phyloP scores from a whole-genome alignment of 2,888 invertebrate species.

The Drosophila nigricruria region DNA sequence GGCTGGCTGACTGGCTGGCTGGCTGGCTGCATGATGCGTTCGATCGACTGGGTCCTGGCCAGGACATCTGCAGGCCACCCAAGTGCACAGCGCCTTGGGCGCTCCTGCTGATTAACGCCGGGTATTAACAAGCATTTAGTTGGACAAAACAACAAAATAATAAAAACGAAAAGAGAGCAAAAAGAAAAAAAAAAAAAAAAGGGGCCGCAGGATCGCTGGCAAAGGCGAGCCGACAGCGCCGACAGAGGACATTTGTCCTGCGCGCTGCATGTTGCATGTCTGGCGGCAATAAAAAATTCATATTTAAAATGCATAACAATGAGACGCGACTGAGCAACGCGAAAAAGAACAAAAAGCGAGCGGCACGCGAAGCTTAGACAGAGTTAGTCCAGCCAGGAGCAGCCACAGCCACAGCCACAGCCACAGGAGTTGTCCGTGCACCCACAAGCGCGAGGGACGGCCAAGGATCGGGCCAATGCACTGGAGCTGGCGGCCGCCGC shows the following conservation, averaged over 20 bases:
- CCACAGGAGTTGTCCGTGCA: constrained; percentile 6
- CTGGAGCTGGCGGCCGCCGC: too few species aligned
- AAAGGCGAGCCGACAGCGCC: constrained; percentile 19
- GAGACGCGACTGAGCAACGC: constrained; percentile 43
- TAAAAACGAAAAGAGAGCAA: background rate
- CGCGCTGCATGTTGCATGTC: constrained; percentile 52
- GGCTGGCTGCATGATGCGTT: constrained; percentile 12
- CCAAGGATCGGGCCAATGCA: constrained; percentile 14
- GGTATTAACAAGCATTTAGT: constrained; percentile 73
- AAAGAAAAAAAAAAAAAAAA: background rate
- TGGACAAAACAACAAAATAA: constrained; percentile 30
- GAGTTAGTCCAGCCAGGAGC: constrained; percentile 7
- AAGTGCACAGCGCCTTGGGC: constrained; percentile 41
- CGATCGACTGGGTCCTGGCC: constrained; percentile 14
- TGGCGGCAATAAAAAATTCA: constrained; percentile 69
- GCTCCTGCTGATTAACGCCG: constrained; percentile 72
- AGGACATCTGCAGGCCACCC: constrained; percentile 52
- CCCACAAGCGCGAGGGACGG: constrained; percentile 29
- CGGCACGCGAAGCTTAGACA: constrained; percentile 54
- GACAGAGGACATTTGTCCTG: constrained; percentile 26
- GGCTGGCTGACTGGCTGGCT: background rate
- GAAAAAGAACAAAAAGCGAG: constrained; percentile 47
- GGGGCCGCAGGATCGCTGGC: constrained; percentile 24
- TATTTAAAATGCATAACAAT: constrained; percentile 80
- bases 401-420: background rate